Evolutionary conservation across 2,797 vertebrate genomes (phyloP).

Genomic region (Valencia hispanica): DNA sequence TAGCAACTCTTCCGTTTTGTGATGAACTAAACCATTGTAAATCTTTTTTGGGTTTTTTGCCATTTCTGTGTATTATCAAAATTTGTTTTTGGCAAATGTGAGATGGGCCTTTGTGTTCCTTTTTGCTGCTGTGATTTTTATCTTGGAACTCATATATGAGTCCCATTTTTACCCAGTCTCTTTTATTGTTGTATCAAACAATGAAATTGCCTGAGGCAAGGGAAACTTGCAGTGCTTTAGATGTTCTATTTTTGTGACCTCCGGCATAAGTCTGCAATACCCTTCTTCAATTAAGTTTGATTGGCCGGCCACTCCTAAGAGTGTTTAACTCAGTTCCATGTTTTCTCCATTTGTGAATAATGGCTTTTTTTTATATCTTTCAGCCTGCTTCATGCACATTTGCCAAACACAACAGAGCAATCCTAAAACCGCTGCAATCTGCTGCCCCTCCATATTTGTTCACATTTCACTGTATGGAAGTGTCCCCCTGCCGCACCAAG

Average conservation of each 20-base stretch:
- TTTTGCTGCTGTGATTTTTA: background rate
- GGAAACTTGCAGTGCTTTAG: background rate
- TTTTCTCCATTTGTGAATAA: background rate
- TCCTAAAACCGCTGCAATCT: too few species aligned
- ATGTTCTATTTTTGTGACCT: background rate
- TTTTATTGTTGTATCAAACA: background rate
- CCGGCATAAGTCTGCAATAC: background rate
- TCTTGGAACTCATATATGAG: background rate
- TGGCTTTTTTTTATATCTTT: background rate
- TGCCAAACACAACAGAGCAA: too few species aligned
- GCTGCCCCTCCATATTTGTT: too few species aligned
- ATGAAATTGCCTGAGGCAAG: too few species aligned
- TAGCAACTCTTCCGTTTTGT: background rate
- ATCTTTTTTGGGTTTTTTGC: too few species aligned
- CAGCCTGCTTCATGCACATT: background rate
- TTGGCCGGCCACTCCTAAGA: background rate
- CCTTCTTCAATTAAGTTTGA: background rate
- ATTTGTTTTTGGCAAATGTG: too few species aligned
- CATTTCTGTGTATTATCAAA: too few species aligned
- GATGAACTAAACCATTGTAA: background rate
- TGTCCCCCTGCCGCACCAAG: too few species aligned
- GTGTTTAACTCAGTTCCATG: background rate
- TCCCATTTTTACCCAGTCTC: background rate
- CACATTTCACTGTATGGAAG: too few species aligned
- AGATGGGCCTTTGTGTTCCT: too few species aligned